Evolutionary conservation across 2,113 vertebrate genomes (phyloP).

Genomic region (Lophius piscatorius): DNA sequence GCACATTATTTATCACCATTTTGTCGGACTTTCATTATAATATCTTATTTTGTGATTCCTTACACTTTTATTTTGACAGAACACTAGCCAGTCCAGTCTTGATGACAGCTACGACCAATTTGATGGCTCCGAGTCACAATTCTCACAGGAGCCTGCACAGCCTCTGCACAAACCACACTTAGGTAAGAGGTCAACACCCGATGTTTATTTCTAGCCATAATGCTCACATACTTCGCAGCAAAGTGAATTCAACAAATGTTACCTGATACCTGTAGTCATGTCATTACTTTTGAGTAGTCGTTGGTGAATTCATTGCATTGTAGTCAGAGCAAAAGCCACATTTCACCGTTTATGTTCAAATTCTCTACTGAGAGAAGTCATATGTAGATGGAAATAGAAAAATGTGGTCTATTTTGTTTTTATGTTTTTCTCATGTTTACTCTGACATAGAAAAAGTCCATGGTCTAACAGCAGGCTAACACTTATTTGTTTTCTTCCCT

Average conservation of each 20-base stretch:
- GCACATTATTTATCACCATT: background rate
- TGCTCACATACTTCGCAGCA: background rate
- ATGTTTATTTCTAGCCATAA: background rate
- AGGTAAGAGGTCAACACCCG: slow-evolving; percentile 58
- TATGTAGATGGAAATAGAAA: too few relatives aligned
- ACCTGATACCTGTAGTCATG: background rate
- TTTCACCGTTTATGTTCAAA: too few relatives aligned
- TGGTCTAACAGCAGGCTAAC: slow-evolving; percentile 1
- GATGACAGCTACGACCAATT: slow-evolving; percentile 73
- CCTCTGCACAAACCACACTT: slow-evolving; percentile 30
- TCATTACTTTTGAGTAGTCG: too few relatives aligned
- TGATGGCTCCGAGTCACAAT: slow-evolving; percentile 36
- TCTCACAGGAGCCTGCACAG: slow-evolving; percentile 47
- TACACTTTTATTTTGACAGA: slow-evolving; percentile 57
- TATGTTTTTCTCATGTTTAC: too few relatives aligned
- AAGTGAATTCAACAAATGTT: background rate
- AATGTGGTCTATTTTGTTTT: too few relatives aligned
- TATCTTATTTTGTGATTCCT: too few relatives aligned
- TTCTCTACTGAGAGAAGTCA: too few relatives aligned
- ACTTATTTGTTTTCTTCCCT: background rate
- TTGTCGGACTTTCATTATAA: background rate
- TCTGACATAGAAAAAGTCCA: too few relatives aligned
- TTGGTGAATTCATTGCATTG: too few relatives aligned
- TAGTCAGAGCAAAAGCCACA: too few relatives aligned
- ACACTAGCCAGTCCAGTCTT: slow-evolving; percentile 78